Evolutionary conservation across 2,888 invertebrate genomes (phyloP), one percentile per base, ranked within the genome.

Genomic region (Stenotaenia linearis): DNA sequence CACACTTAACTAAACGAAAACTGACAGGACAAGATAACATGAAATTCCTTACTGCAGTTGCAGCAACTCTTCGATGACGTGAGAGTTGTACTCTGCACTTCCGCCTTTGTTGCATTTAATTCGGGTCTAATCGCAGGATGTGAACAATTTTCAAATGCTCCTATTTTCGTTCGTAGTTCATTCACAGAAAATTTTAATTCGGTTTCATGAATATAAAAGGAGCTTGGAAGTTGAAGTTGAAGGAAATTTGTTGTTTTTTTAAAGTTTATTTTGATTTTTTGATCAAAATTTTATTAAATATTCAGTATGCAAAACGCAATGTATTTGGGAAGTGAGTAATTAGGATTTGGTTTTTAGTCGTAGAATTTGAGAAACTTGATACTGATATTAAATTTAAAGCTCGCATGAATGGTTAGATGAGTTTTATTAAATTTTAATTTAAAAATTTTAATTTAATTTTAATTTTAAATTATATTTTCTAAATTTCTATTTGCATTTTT

Each of bases 91-190:
- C 50, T 50, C 50, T 50, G 50, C 50, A 50, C 69, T 69, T 69
- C 69, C 69, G 69, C 25, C 25, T 28, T 50, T 50, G 0, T 28
- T 69, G 15, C 25, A 25, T 10, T 69, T 69, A 69, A 69, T 69
- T 69, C 25, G 69, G 9, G 10, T 12, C 25, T 69, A 69, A 69
- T 69, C 25, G 69, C 69, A 69, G 69, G 69, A 69, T 69, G 69
- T 69, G 69, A 69, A 69, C 69, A 69, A 69, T 69, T 56, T 69
- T 69, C 69, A 69, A 15, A 69, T 69, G 69, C 69, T 69, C 25
- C 69, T 69, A 69, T 69, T 69, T 69, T 69, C 69, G 69, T 28
- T 69, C 69, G 9, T n/a, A 28, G 25, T 69, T 69, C 69, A 69
- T 69, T 69, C 25, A 69, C 28, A 69, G 69, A 23, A 23, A 69